Evolutionary conservation across 2,113 vertebrate genomes (phyloP).

Genomic region (Orycteropus afer): DNA sequence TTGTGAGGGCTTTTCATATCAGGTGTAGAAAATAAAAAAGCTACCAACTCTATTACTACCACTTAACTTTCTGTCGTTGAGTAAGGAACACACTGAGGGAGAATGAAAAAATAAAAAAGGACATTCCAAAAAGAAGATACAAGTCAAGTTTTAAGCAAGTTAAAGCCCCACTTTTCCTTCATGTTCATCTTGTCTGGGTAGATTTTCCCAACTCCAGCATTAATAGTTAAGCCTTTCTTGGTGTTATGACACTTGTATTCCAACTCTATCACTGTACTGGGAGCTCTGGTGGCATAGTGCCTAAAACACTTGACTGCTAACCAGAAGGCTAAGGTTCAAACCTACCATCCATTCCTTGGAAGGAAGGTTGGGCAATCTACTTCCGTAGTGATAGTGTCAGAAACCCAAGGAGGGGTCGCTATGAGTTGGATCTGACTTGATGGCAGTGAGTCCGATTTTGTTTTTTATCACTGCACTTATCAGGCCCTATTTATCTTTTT

Average conservation of each 20-base stretch:
- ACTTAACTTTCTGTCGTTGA: neutral
- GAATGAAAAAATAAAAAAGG: neutral
- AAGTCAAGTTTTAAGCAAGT: neutral
- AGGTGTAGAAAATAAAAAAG: neutral
- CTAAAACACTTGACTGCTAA: too few species aligned
- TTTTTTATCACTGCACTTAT: too few species aligned
- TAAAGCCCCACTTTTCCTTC: neutral
- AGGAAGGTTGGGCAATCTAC: too few species aligned
- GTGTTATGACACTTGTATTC: neutral
- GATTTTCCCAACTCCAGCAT: neutral
- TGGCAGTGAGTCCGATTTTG: too few species aligned
- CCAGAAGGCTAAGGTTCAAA: too few species aligned
- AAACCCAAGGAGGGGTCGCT: too few species aligned
- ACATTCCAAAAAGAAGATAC: neutral
- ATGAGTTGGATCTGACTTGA: too few species aligned
- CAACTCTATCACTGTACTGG: neutral
- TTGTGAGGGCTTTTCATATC: neutral
- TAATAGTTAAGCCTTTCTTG: fast-evolving
- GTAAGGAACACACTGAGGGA: neutral
- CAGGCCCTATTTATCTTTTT: neutral
- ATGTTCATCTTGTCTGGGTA: neutral
- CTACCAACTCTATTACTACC: neutral
- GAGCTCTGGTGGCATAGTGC: too few species aligned
- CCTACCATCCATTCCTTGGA: too few species aligned
- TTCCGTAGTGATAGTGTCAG: too few species aligned